Conservation (phyloP, 1,140 invertebrate genomes). For the Hypothenemus hampei region DNA sequence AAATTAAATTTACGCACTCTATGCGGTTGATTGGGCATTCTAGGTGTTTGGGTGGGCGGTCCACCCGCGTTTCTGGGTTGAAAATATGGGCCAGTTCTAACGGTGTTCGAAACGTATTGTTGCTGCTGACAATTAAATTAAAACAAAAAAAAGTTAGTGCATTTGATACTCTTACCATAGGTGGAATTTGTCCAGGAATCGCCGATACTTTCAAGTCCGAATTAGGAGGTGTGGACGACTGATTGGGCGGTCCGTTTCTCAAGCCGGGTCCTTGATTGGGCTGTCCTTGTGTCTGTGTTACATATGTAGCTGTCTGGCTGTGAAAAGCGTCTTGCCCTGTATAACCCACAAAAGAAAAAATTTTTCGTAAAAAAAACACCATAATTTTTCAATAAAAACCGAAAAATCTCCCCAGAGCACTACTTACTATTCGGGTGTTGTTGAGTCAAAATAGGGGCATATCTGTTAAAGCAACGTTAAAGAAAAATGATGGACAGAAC, state of each 20-base stretch:
- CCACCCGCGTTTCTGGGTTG: slow-evolving; percentile 21
- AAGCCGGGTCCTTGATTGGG: slow-evolving; percentile 38
- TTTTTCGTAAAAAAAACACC: too few relatives aligned
- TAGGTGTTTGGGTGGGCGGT: slow-evolving; percentile 35
- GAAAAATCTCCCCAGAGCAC: too few relatives aligned
- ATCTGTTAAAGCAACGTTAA: slow-evolving; percentile 2
- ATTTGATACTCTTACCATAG: slow-evolving; percentile 26
- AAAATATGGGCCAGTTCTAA: background rate
- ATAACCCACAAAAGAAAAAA: slow-evolving; percentile 14
- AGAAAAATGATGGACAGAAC: too few relatives aligned
- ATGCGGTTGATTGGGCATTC: slow-evolving; percentile 39
- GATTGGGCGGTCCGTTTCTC: slow-evolving; percentile 39
- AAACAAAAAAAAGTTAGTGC: background rate
- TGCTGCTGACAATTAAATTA: background rate
- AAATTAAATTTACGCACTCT: slow-evolving; percentile 36
- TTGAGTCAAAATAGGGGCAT: too few relatives aligned
- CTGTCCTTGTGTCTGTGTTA: slow-evolving; percentile 35
- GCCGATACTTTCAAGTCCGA: slow-evolving; percentile 40
- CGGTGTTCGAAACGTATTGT: background rate
- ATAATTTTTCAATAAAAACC: too few relatives aligned
- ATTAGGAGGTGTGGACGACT: slow-evolving; percentile 43
- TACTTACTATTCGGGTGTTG: too few relatives aligned
- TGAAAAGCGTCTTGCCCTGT: slow-evolving; percentile 33
- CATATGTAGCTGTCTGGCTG: slow-evolving; percentile 21
- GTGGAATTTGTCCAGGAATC: slow-evolving; percentile 36